Conservation (phyloP, 2,888 invertebrate genomes). For the Erebia aethiops region DNA sequence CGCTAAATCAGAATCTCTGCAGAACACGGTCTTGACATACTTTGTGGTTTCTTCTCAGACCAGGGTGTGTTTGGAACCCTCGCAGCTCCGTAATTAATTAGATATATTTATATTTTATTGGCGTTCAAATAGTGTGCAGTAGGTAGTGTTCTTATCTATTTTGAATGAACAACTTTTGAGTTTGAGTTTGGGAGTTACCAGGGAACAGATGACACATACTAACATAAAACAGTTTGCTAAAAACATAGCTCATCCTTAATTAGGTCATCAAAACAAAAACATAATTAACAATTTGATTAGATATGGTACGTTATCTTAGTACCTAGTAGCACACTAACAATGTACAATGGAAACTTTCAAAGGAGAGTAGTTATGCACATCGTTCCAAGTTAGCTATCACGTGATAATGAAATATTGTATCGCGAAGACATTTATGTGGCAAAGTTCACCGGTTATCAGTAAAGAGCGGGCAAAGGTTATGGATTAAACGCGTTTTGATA, state of each 20-base stretch:
- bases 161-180: too few relatives aligned
- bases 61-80: too few relatives aligned
- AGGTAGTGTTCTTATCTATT: too few relatives aligned
- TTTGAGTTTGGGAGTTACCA: too few relatives aligned
- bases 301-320: neutral
- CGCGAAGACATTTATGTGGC: neutral
- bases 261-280: neutral
- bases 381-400: neutral
- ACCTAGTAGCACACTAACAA: neutral
- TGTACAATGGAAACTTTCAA: slow-evolving; percentile 13
- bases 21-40: too few relatives aligned
- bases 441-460: slow-evolving; percentile 14
- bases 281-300: neutral
- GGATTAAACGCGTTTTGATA: slow-evolving; percentile 3
- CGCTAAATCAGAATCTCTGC: too few relatives aligned
- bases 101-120: too few relatives aligned
- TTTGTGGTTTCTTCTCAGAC: too few relatives aligned
- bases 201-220: too few relatives aligned
- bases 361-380: neutral
- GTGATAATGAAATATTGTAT: slow-evolving; percentile 18
- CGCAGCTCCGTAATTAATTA: too few relatives aligned
- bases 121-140: too few relatives aligned
- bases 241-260: neutral
- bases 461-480: slow-evolving; percentile 6
- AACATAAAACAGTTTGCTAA: too few relatives aligned